These are phyloP conservation scores for Meriones unguiculatus DNA, from an alignment of 2,113 vertebrate species.

Conservation along the genomic window DNA sequence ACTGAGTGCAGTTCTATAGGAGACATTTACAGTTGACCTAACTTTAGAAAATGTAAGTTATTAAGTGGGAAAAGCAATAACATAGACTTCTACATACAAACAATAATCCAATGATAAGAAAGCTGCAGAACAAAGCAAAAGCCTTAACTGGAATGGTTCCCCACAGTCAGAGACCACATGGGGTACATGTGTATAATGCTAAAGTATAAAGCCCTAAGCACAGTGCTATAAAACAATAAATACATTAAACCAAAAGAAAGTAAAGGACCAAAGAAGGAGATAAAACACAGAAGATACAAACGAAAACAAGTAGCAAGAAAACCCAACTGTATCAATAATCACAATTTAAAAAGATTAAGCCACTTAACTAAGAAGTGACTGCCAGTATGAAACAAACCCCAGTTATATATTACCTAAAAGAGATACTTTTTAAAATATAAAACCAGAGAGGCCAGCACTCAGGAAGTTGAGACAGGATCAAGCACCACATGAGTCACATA, in stretches of 20 bases:
- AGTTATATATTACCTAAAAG: neutral
- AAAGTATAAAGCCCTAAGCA: neutral
- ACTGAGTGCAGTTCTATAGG: neutral
- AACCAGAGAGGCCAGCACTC: neutral
- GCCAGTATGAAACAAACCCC: neutral
- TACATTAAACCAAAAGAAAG: neutral
- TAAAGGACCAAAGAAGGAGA: slow-evolving; percentile 15
- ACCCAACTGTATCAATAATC: slow-evolving; percentile 20
- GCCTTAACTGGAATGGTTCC: slow-evolving; percentile 3
- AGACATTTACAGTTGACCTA: neutral
- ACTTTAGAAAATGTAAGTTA: neutral
- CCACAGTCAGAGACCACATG: neutral
- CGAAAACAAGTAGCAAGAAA: neutral
- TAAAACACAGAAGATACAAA: slow-evolving; percentile 17
- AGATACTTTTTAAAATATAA: slow-evolving; percentile 10
- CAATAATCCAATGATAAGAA: slow-evolving; percentile 7
- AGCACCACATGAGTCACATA: neutral
- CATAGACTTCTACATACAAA: neutral
- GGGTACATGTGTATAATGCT: neutral
- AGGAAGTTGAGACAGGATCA: neutral
- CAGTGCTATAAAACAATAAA: neutral
- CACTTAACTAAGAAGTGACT: slow-evolving; percentile 28
- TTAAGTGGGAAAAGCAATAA: slow-evolving; percentile 32
- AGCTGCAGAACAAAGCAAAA: neutral
- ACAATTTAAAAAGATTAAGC: slow-evolving; percentile 22